Base-by-base conservation (phyloP, 2,888 invertebrate genomes). In the Hylaea fasciaria region DNA sequence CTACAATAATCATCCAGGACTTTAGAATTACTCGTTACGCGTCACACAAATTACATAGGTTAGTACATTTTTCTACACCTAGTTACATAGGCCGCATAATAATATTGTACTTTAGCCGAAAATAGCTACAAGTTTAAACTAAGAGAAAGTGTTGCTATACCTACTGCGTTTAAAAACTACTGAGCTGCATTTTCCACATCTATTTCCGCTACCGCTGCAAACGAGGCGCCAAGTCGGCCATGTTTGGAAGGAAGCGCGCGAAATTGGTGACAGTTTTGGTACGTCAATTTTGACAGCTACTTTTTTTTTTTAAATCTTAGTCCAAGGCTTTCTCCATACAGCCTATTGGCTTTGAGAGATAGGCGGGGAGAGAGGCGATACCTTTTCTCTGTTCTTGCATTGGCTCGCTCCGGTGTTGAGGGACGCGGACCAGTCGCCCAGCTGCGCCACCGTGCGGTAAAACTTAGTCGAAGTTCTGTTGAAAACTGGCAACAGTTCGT, bases 401-500 rank as follows among this genome's bases (percentile, higher is more conserved):
- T 78, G 76, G 11, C 65, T 75, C 22, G 78, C 74, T 16, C 80
- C 82, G 0, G 85, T 85, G 66, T 87, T 82, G 0, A 86, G 67
- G 0, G 89, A 82, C 1, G 85, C 91, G 2, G 96, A 96, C 98
- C 99, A 99, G 83, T 99, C 99, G 13, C 96, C 97, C 0, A 96
- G 95, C 55, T 96, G 96, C 14, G 96, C 93, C 1, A 95, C 94
- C 0, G 96, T 95, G 54, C 95, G 94, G 91, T 99, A 99, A 87
- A 98, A 97, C 83, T 96, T 96, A 8, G 96, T 96, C 10, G 98
- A 97, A 0, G 98, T 98, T 76, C 98, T 97, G 91, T 99, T 99
- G 94, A 98, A 99, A 67, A 99, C 96, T 0, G 99, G 99, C 55
- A 99, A 93, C 46, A 98, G 93, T 82, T 99, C 99, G 90, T 98